These are phyloP conservation scores for Malurus splendens DNA, from an alignment of 2,797 vertebrate genomes.

Conservation along the genomic window DNA sequence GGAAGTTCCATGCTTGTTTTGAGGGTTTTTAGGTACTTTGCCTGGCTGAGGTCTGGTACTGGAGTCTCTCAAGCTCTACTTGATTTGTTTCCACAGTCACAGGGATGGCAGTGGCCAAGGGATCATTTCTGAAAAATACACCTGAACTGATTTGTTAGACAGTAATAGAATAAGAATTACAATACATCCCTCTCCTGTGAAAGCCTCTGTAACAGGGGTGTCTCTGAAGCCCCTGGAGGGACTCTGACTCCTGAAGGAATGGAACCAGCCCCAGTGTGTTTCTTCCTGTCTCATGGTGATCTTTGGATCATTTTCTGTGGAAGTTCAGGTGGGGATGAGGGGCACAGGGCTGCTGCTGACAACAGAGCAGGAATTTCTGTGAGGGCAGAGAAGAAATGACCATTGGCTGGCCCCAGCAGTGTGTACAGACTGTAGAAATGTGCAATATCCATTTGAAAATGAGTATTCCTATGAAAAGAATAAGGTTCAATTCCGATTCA, in stretches of 20 bases:
- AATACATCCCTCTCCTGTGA: not conserved
- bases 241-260: not conserved
- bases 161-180: not conserved
- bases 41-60: not conserved
- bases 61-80: not conserved
- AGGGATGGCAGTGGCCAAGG: not conserved
- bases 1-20: rapidly evolving
- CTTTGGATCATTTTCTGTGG: not conserved
- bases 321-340: rapidly evolving
- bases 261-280: not conserved
- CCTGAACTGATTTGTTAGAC: not conserved
- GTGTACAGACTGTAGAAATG: not conserved
- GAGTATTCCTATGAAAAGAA: not conserved
- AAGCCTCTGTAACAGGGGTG: rapidly evolving
- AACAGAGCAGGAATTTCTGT: no score
- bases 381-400: not conserved
- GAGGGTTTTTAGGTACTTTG: not conserved
- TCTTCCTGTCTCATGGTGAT: rapidly evolving
- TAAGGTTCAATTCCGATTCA: not conserved
- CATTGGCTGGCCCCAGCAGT: rapidly evolving
- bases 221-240: not conserved
- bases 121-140: not conserved
- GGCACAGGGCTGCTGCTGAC: not conserved
- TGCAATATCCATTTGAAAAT: not conserved
- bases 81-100: not conserved